Base-by-base conservation (phyloP, 2,797 vertebrate genomes). In the Phrynocephalus guinanensis region DNA sequence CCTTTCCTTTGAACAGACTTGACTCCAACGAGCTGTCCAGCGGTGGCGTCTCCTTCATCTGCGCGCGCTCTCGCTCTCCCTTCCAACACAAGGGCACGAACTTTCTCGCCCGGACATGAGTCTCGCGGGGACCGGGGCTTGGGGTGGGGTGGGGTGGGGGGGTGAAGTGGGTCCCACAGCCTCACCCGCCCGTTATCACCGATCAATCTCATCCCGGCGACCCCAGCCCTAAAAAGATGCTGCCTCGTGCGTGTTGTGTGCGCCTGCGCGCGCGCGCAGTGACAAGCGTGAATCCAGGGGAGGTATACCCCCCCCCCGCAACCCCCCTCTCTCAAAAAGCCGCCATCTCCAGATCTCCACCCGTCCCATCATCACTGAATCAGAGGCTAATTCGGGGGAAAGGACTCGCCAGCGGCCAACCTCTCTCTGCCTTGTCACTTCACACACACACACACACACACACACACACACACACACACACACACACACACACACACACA, bases 311-410 rank as follows among this genome's bases (percentile, higher is more conserved):
- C 60, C 60, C 13, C 11, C 16, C 26, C 6, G 22, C 72, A 1
- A 8, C 30, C 71, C 28, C 71, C n/a, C 28, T 30, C 10, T 72
- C 71, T 30, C 82, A 30, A 33, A 33, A 79, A 88, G 91, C 84
- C 70, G 89, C 90, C 80, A 81, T 82, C 91, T 87, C 76, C 90
- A 88, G 38, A 44, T 33, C 56, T 71, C 56, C 16, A 4, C 38
- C 30, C 6, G 72, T 11, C 6, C 71, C n/a, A 22, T 63, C n/a
- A 22, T 63, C 86, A 26, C 48, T 79, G 78, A 89, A 85, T 88
- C 83, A 66, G 52, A 83, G 88, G 83, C 83, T 24, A 44, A 30
- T 16, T 84, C 83, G 38, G 38, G 38, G 38, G 33, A 2, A 84
- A 66, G 75, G 38, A 52, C 72, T 20, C 28, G 85, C 33, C 86